phyloP scores from a whole-genome alignment of 1,140 invertebrate genomes.

The Lepidurus arcticus region DNA sequence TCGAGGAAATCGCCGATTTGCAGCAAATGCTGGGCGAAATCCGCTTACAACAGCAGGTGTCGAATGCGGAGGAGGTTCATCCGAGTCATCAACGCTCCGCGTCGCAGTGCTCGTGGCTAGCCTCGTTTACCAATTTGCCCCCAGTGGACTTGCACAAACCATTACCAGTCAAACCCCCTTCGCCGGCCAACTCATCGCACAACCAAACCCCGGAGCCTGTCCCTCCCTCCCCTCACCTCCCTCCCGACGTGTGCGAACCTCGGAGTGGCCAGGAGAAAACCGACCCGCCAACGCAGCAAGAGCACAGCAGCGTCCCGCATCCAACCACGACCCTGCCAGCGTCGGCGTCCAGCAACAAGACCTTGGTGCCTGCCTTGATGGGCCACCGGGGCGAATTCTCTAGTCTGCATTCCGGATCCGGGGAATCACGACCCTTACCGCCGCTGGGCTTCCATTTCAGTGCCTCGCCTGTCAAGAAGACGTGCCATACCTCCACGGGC shows the following conservation, averaged over 20 bases:
- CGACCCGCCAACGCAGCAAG: neutral
- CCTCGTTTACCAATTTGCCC: slow-evolving; percentile 29
- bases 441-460: slow-evolving; percentile 30
- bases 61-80: slow-evolving; percentile 2
- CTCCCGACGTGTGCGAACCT: neutral
- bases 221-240: neutral
- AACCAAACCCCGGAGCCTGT: slow-evolving; percentile 11
- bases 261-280: neutral
- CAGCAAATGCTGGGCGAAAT: slow-evolving; percentile 16
- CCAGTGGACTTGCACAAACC: slow-evolving; percentile 31
- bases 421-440: slow-evolving; percentile 18
- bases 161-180: slow-evolving; percentile 26
- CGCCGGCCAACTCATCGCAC: neutral
- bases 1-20: neutral
- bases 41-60: slow-evolving; percentile 5
- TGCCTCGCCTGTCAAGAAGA: slow-evolving; percentile 31
- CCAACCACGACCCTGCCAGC: neutral
- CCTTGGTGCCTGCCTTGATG: slow-evolving; percentile 15
- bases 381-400: slow-evolving; percentile 30
- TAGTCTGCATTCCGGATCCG: slow-evolving; percentile 6
- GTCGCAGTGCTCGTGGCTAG: neutral
- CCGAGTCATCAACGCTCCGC: neutral
- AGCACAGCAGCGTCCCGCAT: neutral
- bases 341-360: neutral
- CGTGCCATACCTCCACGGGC: slow-evolving; percentile 28